Percentiles rank a stretch among this genome's conserved stretches.
phyloP scores from a whole-genome alignment of 1,140 invertebrate species.

The Spodoptera frugiperda region DNA sequence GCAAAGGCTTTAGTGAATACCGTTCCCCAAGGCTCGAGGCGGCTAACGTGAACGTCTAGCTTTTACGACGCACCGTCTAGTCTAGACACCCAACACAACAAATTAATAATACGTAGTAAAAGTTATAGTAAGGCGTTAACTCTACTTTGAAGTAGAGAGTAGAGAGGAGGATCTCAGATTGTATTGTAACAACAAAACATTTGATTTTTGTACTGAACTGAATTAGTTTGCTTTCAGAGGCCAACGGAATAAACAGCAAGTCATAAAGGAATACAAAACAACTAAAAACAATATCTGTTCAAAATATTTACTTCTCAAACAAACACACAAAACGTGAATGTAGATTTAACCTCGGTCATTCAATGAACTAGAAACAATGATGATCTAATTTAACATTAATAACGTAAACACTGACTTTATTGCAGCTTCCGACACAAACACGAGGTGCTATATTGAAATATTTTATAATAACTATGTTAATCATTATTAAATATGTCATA shows the following conservation, averaged over 20 bases:
- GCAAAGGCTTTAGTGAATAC: constrained; percentile 13
- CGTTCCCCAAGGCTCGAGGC: constrained; percentile 2
- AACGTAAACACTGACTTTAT: constrained; percentile 13
- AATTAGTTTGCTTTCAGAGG: too few relatives aligned
- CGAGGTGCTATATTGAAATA: not conserved
- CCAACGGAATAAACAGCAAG: not conserved
- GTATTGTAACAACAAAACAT: too few relatives aligned
- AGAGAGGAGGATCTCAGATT: not conserved
- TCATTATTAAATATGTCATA: constrained; percentile 7
- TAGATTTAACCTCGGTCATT: not conserved
- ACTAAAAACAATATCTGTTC: constrained; percentile 7
- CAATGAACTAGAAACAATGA: constrained; percentile 21
- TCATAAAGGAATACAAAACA: not conserved
- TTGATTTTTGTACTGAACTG: too few relatives aligned
- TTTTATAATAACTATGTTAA: not conserved
- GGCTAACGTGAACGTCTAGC: constrained; percentile 22
- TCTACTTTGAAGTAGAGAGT: not conserved
- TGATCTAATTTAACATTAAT: constrained; percentile 34
- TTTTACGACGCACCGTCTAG: constrained; percentile 41
- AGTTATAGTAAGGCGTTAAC: not conserved
- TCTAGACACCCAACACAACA: constrained; percentile 4
- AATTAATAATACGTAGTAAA: constrained; percentile 22
- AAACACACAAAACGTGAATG: not conserved
- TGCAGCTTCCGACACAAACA: constrained; percentile 12
- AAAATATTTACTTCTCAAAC: not conserved